Evolutionary conservation across 92 coral and sea anemone species (phyloP), one percentile per base, ranked within the genome.

Genomic region (Epizoanthus illoricatus): DNA sequence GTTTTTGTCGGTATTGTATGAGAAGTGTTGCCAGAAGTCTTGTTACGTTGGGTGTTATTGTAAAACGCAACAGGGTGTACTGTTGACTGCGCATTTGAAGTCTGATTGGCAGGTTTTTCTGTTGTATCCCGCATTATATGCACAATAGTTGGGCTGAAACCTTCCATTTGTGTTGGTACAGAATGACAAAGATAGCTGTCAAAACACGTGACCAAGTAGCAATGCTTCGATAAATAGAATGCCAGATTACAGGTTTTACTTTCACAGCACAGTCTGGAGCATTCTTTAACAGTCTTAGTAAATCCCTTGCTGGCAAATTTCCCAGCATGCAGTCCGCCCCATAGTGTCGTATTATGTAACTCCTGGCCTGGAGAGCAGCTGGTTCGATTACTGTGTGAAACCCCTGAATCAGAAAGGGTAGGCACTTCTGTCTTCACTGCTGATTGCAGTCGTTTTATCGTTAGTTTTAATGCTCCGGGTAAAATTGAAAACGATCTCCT

Each of bases 321-420:
- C 8, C 99, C 99, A 5, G 99, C 92, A 42, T 89, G 87, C 63
- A 91, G 54, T 4, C 98, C 99, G 12, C 99, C 99, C 2, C 83
- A 91, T 9, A 96, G 80, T 0, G 99, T 96, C 18, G 89, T 93
- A 74, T 96, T 96, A 78, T 87, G 76, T 64, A 86, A 76, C 15
- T 93, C 86, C 5, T 39, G 80, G 7, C 92, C 93, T 24, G 93
- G 73, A 15, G 85, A 66, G 73, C 99, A 96, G 40, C 33, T 65
- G 5, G 84, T 52, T 43, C 81, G 76, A 75, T 21, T 13, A 28
- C 42, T 79, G 56, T 79, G 65, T 2, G 40, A 5, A 23, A 20
- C 49, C 45, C 16, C 57, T 23, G n/a, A 56, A 71, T 39, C 10
- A 54, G 9, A 5, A n/a, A 45, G 57, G 5, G 0, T 54, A 40